A percentile compares a stretch with the other conserved stretches of the same genome.
Conservation (phyloP, 2,797 vertebrate species). For the Peromyscus nudipes region DNA sequence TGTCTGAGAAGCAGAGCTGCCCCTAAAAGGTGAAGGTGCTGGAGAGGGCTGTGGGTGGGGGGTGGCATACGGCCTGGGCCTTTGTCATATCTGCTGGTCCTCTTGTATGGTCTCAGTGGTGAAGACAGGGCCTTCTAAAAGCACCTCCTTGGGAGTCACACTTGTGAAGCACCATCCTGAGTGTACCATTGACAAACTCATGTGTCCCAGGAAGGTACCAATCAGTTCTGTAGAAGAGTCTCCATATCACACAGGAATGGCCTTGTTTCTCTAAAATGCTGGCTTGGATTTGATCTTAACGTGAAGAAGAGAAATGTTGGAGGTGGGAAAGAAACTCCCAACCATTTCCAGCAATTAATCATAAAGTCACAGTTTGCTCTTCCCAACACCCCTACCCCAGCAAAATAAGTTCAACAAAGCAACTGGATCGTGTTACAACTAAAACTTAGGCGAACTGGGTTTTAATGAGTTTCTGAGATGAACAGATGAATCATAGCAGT, state of each 20-base stretch:
- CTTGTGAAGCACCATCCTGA: not conserved
- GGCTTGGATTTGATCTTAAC: not conserved
- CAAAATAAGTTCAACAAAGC: not conserved
- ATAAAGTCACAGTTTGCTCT: not conserved
- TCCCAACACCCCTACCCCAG: not conserved
- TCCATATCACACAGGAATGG: no score
- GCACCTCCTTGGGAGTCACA: no score
- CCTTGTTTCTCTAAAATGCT: rapidly evolving
- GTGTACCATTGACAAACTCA: not conserved
- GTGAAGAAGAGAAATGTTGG: not conserved
- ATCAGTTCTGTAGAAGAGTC: rapidly evolving
- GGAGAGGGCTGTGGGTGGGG: rapidly evolving
- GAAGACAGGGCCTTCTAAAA: rapidly evolving
- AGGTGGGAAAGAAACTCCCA: not conserved
- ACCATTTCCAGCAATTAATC: not conserved
- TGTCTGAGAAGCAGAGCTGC: not conserved
- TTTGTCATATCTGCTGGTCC: rapidly evolving
- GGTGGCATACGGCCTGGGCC: rapidly evolving
- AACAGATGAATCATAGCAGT: not conserved
- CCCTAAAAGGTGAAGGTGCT: rapidly evolving
- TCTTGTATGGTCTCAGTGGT: not conserved
- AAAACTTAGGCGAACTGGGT: not conserved
- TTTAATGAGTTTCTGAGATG: not conserved
- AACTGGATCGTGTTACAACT: not conserved
- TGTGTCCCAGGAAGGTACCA: not conserved